Conservation (phyloP, 1,140 invertebrate species). For the Ridgeia piscesae region DNA sequence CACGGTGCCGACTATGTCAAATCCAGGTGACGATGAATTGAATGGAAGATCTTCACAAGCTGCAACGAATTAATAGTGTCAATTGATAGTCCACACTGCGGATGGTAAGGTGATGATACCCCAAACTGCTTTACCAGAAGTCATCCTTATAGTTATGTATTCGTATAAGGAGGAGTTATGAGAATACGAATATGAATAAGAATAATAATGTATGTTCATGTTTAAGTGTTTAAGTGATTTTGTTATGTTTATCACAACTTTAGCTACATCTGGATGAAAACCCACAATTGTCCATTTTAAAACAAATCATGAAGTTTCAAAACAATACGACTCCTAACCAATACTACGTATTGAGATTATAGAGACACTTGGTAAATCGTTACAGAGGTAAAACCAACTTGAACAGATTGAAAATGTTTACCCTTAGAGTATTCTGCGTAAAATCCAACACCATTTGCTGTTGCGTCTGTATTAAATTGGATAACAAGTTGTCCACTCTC, state of each 20-base stretch:
- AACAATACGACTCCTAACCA: background rate
- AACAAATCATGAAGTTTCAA: background rate
- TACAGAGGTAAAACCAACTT: background rate
- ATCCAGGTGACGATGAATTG: background rate
- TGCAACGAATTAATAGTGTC: background rate
- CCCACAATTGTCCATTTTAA: background rate
- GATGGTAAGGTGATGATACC: too few relatives aligned
- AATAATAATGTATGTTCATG: background rate
- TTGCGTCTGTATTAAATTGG: background rate
- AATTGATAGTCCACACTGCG: background rate
- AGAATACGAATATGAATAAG: background rate
- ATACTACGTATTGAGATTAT: background rate
- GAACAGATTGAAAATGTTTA: background rate
- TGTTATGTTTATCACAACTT: background rate
- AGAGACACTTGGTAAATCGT: background rate
- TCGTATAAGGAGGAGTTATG: background rate
- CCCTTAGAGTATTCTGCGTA: background rate
- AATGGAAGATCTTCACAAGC: background rate
- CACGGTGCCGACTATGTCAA: background rate
- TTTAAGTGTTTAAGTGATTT: too few relatives aligned
- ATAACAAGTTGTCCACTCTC: background rate
- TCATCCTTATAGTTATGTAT: too few relatives aligned
- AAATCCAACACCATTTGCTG: background rate
- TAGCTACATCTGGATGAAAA: background rate
- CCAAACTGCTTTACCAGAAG: too few relatives aligned